Base-by-base conservation (phyloP, 2,888 invertebrate species). In the Macrosiphum euphorbiae region DNA sequence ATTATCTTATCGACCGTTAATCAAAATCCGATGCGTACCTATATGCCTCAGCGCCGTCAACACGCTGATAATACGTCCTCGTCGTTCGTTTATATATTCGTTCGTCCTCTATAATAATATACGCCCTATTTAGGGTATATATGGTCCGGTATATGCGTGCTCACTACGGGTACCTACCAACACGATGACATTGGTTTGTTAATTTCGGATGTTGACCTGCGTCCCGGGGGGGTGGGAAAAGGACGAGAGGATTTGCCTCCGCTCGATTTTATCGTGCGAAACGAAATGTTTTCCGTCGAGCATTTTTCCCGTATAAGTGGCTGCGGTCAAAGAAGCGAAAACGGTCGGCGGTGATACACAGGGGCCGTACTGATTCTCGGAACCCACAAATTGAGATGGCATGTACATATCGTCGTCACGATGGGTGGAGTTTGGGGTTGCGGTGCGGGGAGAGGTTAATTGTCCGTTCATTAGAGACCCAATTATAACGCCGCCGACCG, bases 391-490 rank as follows among this genome's bases (percentile, higher is more conserved):
- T 91, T 44, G 84, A 91, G 91, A 91, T 47, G 84, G 91, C 52
- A 28, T 90, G 67, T 11, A 35, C 13, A 26, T 44, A 26, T 44
- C 44, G 44, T 26, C 67, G 58, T 13, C 89, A 41, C 44, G 78
- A 20, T 20, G 20, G 35, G 78, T 35, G 35, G 78, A 78, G 35
- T 78, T 35, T 78, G 78, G 78, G 35, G 78, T 78, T 35, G 35
- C n/a, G 35, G 78, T 20, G 20, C 78, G 20, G 35, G 35, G 35
- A n/a, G 67, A 91, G 44, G 88, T 88, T 84, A 92, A 93, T 90
- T 90, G 90, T 85, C 50, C 90, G 90, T 90, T 93, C 93, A 90
- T 93, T 93, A 90, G 89, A 85, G 90, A 89, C 55, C 84, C 89
- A 93, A 90, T 93, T 89, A 93, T 90, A 90, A 93, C 58, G 89